These are phyloP conservation scores for Pachyuromys duprasi DNA, from an alignment of 2,797 vertebrate genomes.

Conservation along the genomic window DNA sequence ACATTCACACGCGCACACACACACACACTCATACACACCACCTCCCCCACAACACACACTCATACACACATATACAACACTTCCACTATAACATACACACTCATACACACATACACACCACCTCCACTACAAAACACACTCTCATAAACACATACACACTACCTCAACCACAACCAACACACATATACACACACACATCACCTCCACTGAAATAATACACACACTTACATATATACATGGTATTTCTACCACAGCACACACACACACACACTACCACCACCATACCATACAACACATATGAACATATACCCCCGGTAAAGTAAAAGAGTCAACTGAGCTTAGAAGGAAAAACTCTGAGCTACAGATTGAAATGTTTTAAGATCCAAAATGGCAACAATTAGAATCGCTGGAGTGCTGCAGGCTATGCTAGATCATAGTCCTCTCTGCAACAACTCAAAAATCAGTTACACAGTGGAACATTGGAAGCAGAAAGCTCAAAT, in stretches of 20 bases:
- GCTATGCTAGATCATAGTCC: not conserved
- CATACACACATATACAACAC: not conserved
- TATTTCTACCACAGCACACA: not conserved
- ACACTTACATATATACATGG: not conserved
- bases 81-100: not conserved
- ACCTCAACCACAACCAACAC: not conserved
- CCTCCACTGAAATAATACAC: not conserved
- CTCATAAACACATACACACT: not conserved
- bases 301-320: not conserved
- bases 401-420: not conserved
- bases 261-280: not conserved
- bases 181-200: not conserved
- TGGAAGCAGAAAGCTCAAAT: not conserved
- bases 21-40: not conserved
- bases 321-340: not conserved
- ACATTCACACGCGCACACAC: not conserved
- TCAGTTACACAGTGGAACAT: not conserved
- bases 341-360: not conserved
- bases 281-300: not conserved
- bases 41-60: not conserved
- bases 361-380: not conserved
- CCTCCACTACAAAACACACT: not conserved
- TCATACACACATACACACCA: not conserved
- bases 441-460: not conserved
- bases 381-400: not conserved